Conservation (phyloP, 1,140 invertebrate genomes). For the Aricia agestis region DNA sequence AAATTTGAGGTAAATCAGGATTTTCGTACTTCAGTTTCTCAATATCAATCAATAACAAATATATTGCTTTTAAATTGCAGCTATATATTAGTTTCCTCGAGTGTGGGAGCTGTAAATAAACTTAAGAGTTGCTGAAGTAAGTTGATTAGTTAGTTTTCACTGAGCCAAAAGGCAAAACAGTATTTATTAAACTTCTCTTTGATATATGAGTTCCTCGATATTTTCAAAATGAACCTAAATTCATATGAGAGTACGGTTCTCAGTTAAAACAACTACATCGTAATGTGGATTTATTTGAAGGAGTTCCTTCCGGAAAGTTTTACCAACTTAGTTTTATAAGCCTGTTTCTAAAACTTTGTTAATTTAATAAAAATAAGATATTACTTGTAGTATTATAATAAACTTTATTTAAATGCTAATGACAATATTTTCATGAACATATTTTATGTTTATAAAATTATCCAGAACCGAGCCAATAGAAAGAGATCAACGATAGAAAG, state of each 20-base stretch:
- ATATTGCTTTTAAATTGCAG: conserved; percentile 1
- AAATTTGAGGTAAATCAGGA: background rate
- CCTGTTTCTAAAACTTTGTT: no score
- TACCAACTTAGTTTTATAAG: no score
- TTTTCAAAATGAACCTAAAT: background rate
- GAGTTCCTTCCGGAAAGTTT: no score
- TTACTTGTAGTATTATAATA: no score
- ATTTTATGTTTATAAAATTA: no score
- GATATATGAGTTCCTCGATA: background rate
- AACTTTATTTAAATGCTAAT: no score
- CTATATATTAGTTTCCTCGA: background rate
- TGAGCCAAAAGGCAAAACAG: background rate
- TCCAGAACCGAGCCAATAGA: no score
- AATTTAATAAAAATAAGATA: no score
- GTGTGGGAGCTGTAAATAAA: background rate
- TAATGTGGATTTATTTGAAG: no score
- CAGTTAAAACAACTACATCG: no score
- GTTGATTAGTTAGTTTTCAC: background rate
- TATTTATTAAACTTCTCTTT: background rate
- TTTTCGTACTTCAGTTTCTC: background rate
- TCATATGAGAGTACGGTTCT: background rate
- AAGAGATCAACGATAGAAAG: no score
- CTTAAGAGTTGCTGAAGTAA: background rate
- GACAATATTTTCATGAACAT: no score
- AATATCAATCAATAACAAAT: background rate